phyloP scores from a whole-genome alignment of 2,888 invertebrate genomes.

The Gymnocheta viridis region DNA sequence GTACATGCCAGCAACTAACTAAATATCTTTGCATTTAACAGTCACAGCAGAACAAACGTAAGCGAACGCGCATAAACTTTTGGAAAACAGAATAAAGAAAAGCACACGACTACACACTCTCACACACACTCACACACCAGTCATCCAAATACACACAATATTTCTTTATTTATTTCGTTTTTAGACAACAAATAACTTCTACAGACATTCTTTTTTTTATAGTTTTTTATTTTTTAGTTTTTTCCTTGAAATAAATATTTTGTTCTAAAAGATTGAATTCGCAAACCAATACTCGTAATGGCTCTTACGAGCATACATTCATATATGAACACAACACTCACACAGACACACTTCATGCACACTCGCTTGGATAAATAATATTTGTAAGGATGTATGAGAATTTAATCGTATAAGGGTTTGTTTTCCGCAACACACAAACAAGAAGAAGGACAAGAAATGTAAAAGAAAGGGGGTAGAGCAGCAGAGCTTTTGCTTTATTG shows the following conservation, averaged over 20 bases:
- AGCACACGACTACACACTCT: neutral
- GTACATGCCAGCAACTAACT: neutral
- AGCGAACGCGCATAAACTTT: constrained; percentile 38
- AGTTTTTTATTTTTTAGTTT: neutral
- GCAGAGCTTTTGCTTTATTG: constrained; percentile 46
- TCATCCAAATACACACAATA: neutral
- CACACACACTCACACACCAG: neutral
- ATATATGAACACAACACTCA: constrained; percentile 15
- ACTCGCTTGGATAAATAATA: neutral
- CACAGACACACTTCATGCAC: neutral
- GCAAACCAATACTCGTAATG: constrained; percentile 46
- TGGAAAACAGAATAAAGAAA: constrained; percentile 34
- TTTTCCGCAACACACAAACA: constrained; percentile 30
- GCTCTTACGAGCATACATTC: no score
- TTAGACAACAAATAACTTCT: constrained; percentile 49
- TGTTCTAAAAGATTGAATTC: constrained; percentile 51
- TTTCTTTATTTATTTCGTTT: constrained; percentile 22
- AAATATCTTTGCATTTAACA: constrained; percentile 31
- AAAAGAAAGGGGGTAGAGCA: constrained; percentile 33
- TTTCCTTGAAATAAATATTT: constrained; percentile 36
- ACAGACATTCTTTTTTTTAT: constrained; percentile 46
- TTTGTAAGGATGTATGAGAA: constrained; percentile 44
- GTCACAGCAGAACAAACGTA: constrained; percentile 30
- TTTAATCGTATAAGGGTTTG: constrained; percentile 61
- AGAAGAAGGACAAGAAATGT: constrained; percentile 35